phyloP scores from a whole-genome alignment of 2,113 vertebrate genomes.

The Narcine bancroftii region DNA sequence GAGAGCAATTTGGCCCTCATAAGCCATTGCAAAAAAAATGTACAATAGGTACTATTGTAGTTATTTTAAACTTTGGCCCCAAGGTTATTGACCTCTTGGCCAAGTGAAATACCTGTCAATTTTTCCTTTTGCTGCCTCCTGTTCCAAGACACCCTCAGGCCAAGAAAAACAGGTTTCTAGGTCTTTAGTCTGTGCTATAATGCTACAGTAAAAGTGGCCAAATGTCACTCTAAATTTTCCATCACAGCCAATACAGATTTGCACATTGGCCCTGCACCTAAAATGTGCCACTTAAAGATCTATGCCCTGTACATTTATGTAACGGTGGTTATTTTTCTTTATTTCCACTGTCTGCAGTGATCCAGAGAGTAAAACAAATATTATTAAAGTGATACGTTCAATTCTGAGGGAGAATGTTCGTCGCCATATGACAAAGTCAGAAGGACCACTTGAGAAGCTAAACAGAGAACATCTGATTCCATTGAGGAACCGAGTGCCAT shows the following conservation, averaged over 20 bases:
- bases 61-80: too few relatives aligned
- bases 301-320: not conserved
- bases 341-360: conserved; percentile 56
- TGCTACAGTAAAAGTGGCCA: not conserved
- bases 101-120: not conserved
- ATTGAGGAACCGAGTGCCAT: conserved; percentile 67
- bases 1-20: too few relatives aligned
- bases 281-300: too few relatives aligned
- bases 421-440: conserved; percentile 67
- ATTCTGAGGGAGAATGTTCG: conserved; percentile 83
- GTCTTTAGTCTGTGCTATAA: not conserved
- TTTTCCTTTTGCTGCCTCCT: not conserved
- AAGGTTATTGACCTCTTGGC: too few relatives aligned
- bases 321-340: not conserved
- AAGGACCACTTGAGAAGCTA: conserved; percentile 62
- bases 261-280: too few relatives aligned
- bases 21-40: too few relatives aligned
- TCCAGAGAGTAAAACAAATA: conserved; percentile 77
- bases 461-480: conserved; percentile 67
- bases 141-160: not conserved
- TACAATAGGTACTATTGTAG: too few relatives aligned
- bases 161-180: not conserved
- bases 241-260: not conserved
- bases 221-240: not conserved
- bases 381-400: conserved; percentile 85